Conservation (phyloP, 2,888 invertebrate genomes). For the Lumbricus terrestris region DNA sequence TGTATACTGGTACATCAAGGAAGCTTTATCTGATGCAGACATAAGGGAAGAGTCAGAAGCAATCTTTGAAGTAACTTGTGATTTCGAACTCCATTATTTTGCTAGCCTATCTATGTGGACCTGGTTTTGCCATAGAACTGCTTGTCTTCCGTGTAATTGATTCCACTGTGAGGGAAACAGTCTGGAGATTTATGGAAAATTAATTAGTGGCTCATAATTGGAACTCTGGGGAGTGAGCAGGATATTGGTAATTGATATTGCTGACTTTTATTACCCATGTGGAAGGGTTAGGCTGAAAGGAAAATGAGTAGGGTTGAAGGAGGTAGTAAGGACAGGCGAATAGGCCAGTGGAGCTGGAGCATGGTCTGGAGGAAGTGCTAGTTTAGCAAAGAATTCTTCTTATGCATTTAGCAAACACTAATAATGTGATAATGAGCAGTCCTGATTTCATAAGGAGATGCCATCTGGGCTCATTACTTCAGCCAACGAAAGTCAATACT, state of each 20-base stretch:
- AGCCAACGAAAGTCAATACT: neutral
- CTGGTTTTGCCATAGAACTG: neutral
- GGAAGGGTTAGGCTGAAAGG: neutral
- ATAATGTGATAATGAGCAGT: neutral
- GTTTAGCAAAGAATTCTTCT: neutral
- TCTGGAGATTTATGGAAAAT: neutral
- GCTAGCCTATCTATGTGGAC: no score
- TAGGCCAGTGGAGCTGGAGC: no score
- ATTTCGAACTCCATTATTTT: neutral
- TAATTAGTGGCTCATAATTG: neutral
- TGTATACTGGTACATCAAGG: neutral
- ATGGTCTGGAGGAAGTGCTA: neutral
- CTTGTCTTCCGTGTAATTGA: neutral
- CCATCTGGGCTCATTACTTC: neutral
- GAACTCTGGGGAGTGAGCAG: neutral
- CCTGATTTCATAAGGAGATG: slow-evolving; percentile 3
- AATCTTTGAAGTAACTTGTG: neutral
- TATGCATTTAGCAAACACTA: neutral
- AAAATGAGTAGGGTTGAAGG: neutral
- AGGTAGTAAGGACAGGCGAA: neutral
- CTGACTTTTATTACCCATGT: neutral
- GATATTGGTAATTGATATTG: neutral
- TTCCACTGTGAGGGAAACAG: neutral
- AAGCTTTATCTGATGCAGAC: neutral
- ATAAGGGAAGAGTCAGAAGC: neutral